Base-by-base conservation (phyloP, 2,888 invertebrate species). In the Nudaria mundana region DNA sequence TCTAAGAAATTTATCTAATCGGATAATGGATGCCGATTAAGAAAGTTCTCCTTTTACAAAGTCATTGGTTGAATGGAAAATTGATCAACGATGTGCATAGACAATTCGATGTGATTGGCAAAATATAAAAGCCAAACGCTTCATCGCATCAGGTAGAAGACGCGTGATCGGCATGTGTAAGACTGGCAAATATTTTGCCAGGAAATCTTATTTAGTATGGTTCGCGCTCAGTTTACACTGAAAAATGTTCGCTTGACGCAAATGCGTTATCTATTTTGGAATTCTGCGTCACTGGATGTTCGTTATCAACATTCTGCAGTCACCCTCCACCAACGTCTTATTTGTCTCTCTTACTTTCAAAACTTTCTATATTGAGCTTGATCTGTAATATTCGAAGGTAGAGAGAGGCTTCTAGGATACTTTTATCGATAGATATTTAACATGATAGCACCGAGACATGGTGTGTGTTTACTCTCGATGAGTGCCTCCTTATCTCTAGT, bases 191-290 rank as follows among this genome's bases (percentile, higher is more conserved):
- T 76, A 79, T 79, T 82, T 80, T 69, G 80, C 78, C 81, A 83
- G 84, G 81, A 85, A 85, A 82, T 78, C 66, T 65, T 75, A 76
- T 64, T 28, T 57, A n/a, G 74, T 72, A 71, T 72, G 69, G 81
- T 76, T 75, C 74, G 77, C 76, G 78, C 66, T 76, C 70, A 71
- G 81, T 80, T 79, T 82, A 79, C 78, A 73, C 68, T 74, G 77
- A 87, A 86, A 87, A 88, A 86, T 83, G 75, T 76, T 66, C 78
- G 77, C 81, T 85, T 87, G 88, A 88, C 88, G 88, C 86, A 88
- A 87, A 86, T 82, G 82, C 81, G 83, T 88, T 87, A 85, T 88
- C 87, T 88, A 87, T 87, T 88, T 87, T 80, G 81, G 84, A 83
- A 71, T 71, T 79, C 74, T 85, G 82, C 87, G 87, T 88, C 87